These are phyloP conservation scores for Garrulus glandarius DNA, from an alignment of 2,797 vertebrate genomes.

Conservation along the genomic window DNA sequence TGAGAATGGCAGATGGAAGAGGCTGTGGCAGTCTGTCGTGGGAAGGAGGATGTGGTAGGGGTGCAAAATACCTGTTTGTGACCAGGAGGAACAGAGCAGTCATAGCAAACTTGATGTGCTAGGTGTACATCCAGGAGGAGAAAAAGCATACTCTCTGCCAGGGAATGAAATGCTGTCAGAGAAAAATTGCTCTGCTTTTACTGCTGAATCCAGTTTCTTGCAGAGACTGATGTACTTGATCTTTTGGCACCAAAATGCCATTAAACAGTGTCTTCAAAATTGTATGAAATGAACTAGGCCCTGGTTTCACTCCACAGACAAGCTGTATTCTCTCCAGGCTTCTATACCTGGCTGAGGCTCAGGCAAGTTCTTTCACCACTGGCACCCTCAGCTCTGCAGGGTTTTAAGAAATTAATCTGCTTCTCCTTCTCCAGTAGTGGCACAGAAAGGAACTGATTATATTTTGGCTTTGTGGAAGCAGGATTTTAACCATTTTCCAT, in stretches of 20 bases:
- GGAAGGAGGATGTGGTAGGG: background rate
- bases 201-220: background rate
- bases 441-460: background rate
- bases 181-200: background rate
- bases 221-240: background rate
- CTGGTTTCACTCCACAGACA: background rate
- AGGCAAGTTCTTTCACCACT: background rate
- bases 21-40: background rate
- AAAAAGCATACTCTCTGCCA: background rate
- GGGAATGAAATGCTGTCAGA: background rate
- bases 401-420: background rate
- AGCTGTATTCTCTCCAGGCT: background rate
- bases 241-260: background rate
- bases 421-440: background rate
- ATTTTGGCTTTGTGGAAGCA: background rate
- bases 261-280: background rate
- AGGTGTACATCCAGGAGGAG: background rate
- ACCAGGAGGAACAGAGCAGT: background rate
- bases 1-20: background rate
- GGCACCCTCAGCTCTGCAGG: background rate
- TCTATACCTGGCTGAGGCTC: background rate
- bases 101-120: accelerated
- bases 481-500: background rate
- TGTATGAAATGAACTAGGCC: background rate
- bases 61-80: background rate